Base-by-base conservation (phyloP, 2,888 invertebrate species). In the Rhagonycha lutea region DNA sequence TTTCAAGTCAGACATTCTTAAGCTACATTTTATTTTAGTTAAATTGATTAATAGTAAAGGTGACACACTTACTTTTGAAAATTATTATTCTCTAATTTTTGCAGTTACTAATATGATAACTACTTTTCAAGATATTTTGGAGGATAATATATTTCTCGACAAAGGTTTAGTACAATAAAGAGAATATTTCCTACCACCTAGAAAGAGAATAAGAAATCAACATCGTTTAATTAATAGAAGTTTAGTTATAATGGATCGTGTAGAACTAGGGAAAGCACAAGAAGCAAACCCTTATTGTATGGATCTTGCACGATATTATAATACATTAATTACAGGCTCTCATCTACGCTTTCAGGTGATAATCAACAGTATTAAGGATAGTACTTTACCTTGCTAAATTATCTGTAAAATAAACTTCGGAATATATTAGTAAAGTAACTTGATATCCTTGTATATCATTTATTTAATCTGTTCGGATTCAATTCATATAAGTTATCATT, bases 271-370 rank as follows among this genome's bases (percentile, higher is more conserved):
- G 79, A 79, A 79, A 78, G 72, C 73, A 62, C 69, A 73, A 73
- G 76, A 79, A 78, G 79, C 78, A 79, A 82, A 81, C 82, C 81
- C 80, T 81, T 82, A 82, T 81, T 80, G 80, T 79, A 79, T 81
- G 81, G 81, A 81, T 81, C 79, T 81, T 80, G 80, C 79, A 80
- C 81, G 81, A 83, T 84, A 84, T 84, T 84, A 82, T 81, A 79
- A 82, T 81, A 83, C 83, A 84, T 85, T 85, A 85, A 84, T 85
- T 84, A 85, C 83, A 79, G 80, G 83, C 83, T 84, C 84, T 83
- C 82, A 82, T 82, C 83, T 83, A 81, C 78, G 80, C 81, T 83
- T 80, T 77, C 84, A 84, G 83, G 84, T 84, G 84, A 84, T 85
- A 84, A 85, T 85, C 84, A 81, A 82, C 80, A 80, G 78, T 82